phyloP scores from a whole-genome alignment of 2,113 vertebrate species.

The Amphiprion ocellaris region DNA sequence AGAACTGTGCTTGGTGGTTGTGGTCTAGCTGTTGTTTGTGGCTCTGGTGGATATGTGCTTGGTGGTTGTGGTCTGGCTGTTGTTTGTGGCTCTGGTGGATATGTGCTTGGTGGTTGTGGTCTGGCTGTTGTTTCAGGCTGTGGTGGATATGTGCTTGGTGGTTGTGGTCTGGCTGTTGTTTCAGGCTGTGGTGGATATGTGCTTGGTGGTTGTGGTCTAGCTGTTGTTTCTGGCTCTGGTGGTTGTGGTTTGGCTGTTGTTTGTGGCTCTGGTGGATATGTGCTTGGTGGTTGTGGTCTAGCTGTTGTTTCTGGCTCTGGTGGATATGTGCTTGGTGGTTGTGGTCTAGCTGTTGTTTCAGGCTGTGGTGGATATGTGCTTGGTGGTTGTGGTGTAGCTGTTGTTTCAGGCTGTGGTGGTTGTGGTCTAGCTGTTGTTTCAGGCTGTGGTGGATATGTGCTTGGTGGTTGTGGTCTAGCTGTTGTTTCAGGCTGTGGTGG shows the following conservation, averaged over 20 bases:
- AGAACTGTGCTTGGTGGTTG: background rate
- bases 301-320: background rate
- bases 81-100: background rate
- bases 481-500: background rate
- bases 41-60: background rate
- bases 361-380: background rate
- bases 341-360: background rate
- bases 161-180: background rate
- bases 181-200: background rate
- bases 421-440: background rate
- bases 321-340: background rate
- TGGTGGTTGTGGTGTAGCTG: background rate
- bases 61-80: background rate
- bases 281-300: background rate
- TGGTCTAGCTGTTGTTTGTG: background rate
- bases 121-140: background rate
- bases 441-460: background rate
- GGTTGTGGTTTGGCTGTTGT: constrained; percentile 1
- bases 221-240: background rate
- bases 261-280: background rate
- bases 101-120: background rate
- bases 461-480: background rate
- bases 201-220: background rate
- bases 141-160: background rate
- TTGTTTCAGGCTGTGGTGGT: background rate